Evolutionary conservation across 23 tunicate genomes (phyloP).

Genomic region (Phallusia fumigata): DNA sequence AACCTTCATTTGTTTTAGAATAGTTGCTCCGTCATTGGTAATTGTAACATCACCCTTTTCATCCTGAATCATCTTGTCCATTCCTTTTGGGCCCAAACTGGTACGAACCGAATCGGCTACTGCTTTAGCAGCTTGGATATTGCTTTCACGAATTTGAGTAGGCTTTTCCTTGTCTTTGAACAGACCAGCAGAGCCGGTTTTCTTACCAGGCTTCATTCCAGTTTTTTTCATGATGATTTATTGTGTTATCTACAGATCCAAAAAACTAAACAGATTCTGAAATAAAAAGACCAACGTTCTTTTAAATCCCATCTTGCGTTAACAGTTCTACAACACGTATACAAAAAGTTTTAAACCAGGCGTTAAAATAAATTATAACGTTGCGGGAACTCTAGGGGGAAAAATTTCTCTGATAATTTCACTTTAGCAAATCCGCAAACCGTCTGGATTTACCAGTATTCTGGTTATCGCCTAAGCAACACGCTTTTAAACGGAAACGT

Average conservation of each 20-base stretch:
- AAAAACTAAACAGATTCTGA: no score
- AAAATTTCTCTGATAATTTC: no score
- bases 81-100: constrained; percentile 97
- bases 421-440: no score
- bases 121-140: constrained; percentile 99
- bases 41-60: constrained; percentile 99
- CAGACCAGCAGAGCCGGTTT: constrained; percentile 42
- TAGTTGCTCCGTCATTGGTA: constrained; percentile 99
- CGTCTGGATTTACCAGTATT: no score
- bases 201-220: constrained; percentile 8
- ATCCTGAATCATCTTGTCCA: constrained; percentile 99
- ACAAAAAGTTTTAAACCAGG: no score
- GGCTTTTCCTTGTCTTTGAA: constrained; percentile 98
- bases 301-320: no score
- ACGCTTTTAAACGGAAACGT: constrained; percentile 8
- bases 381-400: no score
- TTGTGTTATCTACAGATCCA: no score
- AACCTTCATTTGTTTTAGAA: constrained; percentile 96
- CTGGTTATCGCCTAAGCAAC: background rate
- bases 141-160: constrained; percentile 87
- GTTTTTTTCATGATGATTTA: background rate
- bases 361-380: no score
- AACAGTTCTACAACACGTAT: no score
- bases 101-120: constrained; percentile 98
- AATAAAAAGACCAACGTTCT: no score